These are phyloP conservation scores for Xestobium rufovillosum DNA, from an alignment of 2,888 invertebrate genomes.

Conservation along the genomic window DNA sequence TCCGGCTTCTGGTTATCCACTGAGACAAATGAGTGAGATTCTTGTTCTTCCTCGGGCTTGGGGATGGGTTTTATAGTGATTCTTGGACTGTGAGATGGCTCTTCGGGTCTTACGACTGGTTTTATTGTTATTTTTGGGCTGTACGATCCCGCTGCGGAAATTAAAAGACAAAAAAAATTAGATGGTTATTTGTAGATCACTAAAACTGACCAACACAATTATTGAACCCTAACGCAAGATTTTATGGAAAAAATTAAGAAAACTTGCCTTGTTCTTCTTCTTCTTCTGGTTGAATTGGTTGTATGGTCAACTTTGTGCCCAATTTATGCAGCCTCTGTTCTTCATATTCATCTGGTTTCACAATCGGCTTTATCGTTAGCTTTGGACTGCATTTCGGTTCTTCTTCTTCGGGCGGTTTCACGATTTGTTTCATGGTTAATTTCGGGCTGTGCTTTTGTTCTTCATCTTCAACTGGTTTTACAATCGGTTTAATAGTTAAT, in stretches of 20 bases:
- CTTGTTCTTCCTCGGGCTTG: slow-evolving; percentile 14
- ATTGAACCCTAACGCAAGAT: too few species aligned
- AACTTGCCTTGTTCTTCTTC: slow-evolving; percentile 17
- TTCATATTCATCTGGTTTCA: slow-evolving; percentile 28
- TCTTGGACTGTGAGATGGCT: slow-evolving; percentile 38
- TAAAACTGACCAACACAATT: too few species aligned
- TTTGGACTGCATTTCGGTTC: slow-evolving; percentile 33
- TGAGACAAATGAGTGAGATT: slow-evolving; percentile 30
- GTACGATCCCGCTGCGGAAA: too few species aligned
- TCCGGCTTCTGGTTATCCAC: slow-evolving; percentile 29
- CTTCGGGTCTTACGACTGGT: slow-evolving; percentile 46
- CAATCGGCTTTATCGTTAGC: slow-evolving; percentile 42
- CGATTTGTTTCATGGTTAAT: slow-evolving; percentile 38
- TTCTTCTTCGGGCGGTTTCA: slow-evolving; percentile 19
- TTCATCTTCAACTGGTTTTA: slow-evolving; percentile 42
- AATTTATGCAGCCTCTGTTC: slow-evolving; percentile 25
- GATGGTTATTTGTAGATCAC: too few species aligned
- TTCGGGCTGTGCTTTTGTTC: slow-evolving; percentile 40
- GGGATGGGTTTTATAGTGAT: slow-evolving; percentile 38
- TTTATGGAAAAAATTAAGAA: too few species aligned
- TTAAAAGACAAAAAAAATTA: too few species aligned
- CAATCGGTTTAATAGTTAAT: slow-evolving; percentile 47
- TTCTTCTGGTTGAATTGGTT: slow-evolving; percentile 38
- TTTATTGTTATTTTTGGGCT: slow-evolving; percentile 52
- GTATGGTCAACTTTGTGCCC: slow-evolving; percentile 44